These are phyloP conservation scores for Caenorhabditis doughertyi DNA, from an alignment of 2,888 invertebrate species.

Conservation along the genomic window DNA sequence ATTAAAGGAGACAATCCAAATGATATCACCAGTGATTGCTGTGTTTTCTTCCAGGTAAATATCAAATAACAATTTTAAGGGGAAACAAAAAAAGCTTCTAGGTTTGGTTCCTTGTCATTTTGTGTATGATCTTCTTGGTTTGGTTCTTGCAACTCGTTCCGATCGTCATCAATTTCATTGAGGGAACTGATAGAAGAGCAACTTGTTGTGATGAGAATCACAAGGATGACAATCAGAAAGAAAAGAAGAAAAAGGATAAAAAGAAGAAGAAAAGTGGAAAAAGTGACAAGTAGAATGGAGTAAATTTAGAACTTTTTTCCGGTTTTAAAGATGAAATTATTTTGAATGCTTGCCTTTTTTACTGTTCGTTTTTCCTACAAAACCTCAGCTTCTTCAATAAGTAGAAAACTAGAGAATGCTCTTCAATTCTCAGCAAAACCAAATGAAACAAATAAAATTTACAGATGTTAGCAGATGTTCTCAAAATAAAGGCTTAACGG, in stretches of 20 bases:
- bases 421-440: background rate
- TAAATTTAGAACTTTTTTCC: background rate
- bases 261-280: background rate
- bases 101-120: slow-evolving; percentile 8
- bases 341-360: background rate
- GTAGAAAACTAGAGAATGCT: too few species aligned
- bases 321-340: background rate
- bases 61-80: background rate
- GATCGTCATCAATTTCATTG: slow-evolving; percentile 37
- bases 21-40: slow-evolving; percentile 26
- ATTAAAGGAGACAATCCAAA: background rate
- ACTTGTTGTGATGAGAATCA: slow-evolving; percentile 22
- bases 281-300: background rate
- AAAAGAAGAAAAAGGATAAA: background rate
- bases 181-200: slow-evolving; percentile 40
- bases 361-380: too few species aligned
- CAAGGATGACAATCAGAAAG: too few species aligned
- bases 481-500: too few species aligned
- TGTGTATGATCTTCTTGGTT: background rate
- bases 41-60: slow-evolving; percentile 24
- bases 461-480: background rate
- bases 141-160: slow-evolving; percentile 23
- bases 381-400: too few species aligned
- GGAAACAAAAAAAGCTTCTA: background rate
- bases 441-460: too few species aligned